These are phyloP conservation scores for Muschampia plurimacula DNA, from an alignment of 2,888 invertebrate genomes.

Conservation along the genomic window DNA sequence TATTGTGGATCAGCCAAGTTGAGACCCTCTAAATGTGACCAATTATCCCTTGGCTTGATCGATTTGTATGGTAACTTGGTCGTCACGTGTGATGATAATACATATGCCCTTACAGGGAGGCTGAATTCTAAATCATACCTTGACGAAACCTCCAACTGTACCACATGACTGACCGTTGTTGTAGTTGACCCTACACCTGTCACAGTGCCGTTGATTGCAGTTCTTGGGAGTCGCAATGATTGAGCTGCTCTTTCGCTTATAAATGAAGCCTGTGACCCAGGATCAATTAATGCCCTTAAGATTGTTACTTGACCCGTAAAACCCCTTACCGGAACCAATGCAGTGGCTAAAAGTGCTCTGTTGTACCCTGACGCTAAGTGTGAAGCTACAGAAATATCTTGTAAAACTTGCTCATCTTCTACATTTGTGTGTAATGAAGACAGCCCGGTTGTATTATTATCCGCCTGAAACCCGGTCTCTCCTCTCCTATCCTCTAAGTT, in stretches of 20 bases:
- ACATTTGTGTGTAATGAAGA: constrained; percentile 19
- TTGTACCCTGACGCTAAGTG: constrained; percentile 7
- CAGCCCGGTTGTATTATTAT: constrained; percentile 6
- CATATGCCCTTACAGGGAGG: constrained; percentile 7
- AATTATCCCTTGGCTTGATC: constrained; percentile 17
- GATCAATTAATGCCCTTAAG: constrained; percentile 8
- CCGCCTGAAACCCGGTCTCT: constrained; percentile 6
- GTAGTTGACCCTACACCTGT: constrained; percentile 8
- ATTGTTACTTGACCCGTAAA: background rate
- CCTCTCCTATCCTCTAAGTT: background rate
- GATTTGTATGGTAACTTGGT: constrained; percentile 11
- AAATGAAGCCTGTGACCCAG: constrained; percentile 15
- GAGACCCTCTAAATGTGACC: constrained; percentile 11
- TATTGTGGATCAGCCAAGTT: constrained; percentile 19
- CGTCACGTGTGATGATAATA: constrained; percentile 11
- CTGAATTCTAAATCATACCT: background rate
- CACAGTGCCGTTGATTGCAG: constrained; percentile 3
- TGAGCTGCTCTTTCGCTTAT: constrained; percentile 7
- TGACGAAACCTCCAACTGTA: constrained; percentile 6
- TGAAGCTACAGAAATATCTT: constrained; percentile 8
- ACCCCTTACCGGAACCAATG: background rate
- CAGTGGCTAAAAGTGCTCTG: constrained; percentile 8
- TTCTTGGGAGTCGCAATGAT: constrained; percentile 11
- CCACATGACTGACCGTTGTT: constrained; percentile 7
- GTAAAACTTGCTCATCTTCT: constrained; percentile 5